Evolutionary conservation across 2,888 invertebrate species (phyloP), one percentile per base, ranked within the genome.

Genomic region (Drosophila maculinotata): DNA sequence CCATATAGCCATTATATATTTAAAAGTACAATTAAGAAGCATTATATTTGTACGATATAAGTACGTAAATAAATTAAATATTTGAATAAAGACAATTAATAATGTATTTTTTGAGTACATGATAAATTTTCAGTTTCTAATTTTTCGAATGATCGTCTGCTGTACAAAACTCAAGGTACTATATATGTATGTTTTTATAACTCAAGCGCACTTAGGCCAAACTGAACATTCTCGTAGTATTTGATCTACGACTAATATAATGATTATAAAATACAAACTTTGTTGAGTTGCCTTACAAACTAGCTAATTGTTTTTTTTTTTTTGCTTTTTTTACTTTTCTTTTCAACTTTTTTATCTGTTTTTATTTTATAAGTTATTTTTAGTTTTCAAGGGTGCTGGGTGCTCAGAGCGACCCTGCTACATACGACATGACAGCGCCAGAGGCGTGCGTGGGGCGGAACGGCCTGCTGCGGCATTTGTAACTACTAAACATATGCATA

Each of bases 191-290:
- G 58, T 59, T 63, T 67, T 75, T 69, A 69, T 67, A 69, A 76
- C 76, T 72, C 48, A 72, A 79, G 67, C 52, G 58, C 70, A 74
- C 65, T 74, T 65, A 75, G 72, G 69, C 75, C 75, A 76, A 79
- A 79, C 86, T 49, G 68, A 79, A 70, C 66, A 65, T 53, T 75
- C 26, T 73, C 65, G 78, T 80, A 80, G 79, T 64, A 51, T 59
- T 33, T 42, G 48, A 59, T 35, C 79, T 81, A 81, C 82, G 71
- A 71, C 67, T 73, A 78, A 84, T 86, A 84, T 62, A 80, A 67
- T 86, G 80, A 86, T 72, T 81, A 71, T 80, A 89, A 88, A 89
- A 89, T 82, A 87, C 82, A 85, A 83, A 74, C 71, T 68, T 87
- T 71, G 30, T 78, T 73, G 66, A 70, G 68, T 60, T 71, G 49